phyloP scores from a whole-genome alignment of 2,113 vertebrate species.

The Podarcis cretensis region DNA sequence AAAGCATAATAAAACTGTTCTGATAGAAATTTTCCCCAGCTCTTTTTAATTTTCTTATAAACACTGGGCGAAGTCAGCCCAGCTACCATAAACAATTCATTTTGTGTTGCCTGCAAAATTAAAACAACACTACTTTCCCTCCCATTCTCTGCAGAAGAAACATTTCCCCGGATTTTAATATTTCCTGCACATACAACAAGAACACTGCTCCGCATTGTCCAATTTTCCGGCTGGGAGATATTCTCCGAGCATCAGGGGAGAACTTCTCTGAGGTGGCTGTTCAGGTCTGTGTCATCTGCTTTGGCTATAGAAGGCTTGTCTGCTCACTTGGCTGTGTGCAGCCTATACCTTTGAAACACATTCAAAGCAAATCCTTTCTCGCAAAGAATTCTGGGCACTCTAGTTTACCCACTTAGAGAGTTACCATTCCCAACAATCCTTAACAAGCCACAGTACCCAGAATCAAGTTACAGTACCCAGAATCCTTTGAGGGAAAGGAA shows the following conservation, averaged over 20 bases:
- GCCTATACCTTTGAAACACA: too few species aligned
- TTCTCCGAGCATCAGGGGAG: slow-evolving; percentile 79
- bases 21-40: background rate
- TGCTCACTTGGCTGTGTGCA: background rate
- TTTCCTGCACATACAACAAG: slow-evolving; percentile 75
- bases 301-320: background rate
- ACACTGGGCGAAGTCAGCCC: background rate
- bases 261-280: slow-evolving; percentile 81
- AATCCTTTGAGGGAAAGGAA: too few species aligned
- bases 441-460: too few species aligned
- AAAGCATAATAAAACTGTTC: too few species aligned
- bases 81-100: background rate
- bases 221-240: slow-evolving; percentile 84
- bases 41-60: background rate
- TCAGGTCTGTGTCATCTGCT: slow-evolving; percentile 73
- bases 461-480: too few species aligned
- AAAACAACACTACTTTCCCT: background rate
- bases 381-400: too few species aligned
- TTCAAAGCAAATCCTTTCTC: too few species aligned
- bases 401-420: too few species aligned
- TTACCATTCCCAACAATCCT: too few species aligned
- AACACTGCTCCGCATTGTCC: slow-evolving; percentile 75
- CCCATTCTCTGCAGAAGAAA: slow-evolving; percentile 77
- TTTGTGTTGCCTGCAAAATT: background rate
- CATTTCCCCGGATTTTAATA: slow-evolving; percentile 78